Percentiles rank a stretch among this genome's conserved stretches.
These are phyloP conservation scores for Anolis apletophallus DNA, from an alignment of 2,797 vertebrate genomes.

Conservation along the genomic window DNA sequence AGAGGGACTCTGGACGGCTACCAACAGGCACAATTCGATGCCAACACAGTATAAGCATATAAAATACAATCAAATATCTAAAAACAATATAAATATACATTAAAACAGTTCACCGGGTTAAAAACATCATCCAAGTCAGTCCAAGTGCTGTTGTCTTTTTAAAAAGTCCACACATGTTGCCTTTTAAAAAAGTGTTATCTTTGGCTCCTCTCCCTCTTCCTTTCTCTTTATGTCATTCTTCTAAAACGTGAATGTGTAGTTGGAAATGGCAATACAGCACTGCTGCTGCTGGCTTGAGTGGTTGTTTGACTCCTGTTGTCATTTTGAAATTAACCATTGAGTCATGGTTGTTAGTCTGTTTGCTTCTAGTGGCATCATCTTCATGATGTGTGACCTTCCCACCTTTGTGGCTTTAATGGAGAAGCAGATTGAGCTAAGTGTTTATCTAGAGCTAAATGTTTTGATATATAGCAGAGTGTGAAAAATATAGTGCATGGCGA, in stretches of 20 bases:
- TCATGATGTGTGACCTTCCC: background rate
- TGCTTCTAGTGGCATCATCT: background rate
- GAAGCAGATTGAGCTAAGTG: background rate
- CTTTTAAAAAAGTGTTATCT: fast-evolving
- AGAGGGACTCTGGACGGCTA: no score
- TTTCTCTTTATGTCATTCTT: background rate
- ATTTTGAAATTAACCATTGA: background rate
- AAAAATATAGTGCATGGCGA: no score
- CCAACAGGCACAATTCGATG: no score
- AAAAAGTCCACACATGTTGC: fast-evolving
- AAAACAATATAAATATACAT: no score
- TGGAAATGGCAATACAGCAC: background rate
- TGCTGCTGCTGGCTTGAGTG: no score
- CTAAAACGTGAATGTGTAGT: background rate
- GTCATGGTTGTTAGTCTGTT: background rate
- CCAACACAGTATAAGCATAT: no score
- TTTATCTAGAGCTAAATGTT: background rate
- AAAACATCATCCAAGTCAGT: no score
- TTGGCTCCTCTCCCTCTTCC: background rate
- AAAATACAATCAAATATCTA: no score
- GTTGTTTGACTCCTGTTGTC: background rate
- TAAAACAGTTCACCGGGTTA: no score
- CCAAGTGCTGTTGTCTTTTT: background rate
- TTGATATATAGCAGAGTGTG: no score
- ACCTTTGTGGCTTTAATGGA: background rate